A percentile compares a stretch with the other conserved stretches of the same genome.
Evolutionary conservation across 2,113 vertebrate species (phyloP).

Genomic region (Otolemur garnettii): DNA sequence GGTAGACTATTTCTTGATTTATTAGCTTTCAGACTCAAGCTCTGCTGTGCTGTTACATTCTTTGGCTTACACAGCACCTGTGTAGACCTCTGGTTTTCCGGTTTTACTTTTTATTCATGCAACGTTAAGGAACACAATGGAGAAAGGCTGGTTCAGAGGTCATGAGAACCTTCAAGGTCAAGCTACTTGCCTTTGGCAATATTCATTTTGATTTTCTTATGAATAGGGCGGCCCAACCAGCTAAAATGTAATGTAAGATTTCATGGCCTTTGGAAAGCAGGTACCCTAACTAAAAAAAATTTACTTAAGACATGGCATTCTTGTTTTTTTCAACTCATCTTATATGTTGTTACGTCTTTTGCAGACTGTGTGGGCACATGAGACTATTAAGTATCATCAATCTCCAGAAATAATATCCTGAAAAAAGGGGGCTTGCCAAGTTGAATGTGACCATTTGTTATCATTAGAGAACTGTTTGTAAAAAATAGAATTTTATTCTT

Average conservation of each 20-base stretch:
- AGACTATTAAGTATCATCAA: conserved; percentile 50
- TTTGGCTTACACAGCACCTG: conserved; percentile 81
- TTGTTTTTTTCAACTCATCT: conserved; percentile 35
- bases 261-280: conserved; percentile 43
- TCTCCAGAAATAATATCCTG: conserved; percentile 43
- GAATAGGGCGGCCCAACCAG: background rate
- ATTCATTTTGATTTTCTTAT: conserved; percentile 65
- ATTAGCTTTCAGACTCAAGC: conserved; percentile 80
- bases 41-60: conserved; percentile 81
- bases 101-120: conserved; percentile 84
- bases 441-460: conserved; percentile 73
- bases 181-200: conserved; percentile 66
- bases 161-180: conserved; percentile 76
- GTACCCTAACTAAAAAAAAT: conserved; percentile 68
- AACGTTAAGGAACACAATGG: conserved; percentile 71
- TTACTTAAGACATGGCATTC: conserved; percentile 42
- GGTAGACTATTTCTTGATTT: conserved; percentile 75
- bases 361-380: background rate
- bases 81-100: conserved; percentile 69
- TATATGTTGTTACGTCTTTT: background rate
- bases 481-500: conserved; percentile 72
- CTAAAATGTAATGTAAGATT: conserved; percentile 62
- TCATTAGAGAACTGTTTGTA: conserved; percentile 68
- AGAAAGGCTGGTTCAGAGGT: conserved; percentile 74
- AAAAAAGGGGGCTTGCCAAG: conserved; percentile 25